Conservation (phyloP, 2,888 invertebrate genomes). For the Hetaerina titia region DNA sequence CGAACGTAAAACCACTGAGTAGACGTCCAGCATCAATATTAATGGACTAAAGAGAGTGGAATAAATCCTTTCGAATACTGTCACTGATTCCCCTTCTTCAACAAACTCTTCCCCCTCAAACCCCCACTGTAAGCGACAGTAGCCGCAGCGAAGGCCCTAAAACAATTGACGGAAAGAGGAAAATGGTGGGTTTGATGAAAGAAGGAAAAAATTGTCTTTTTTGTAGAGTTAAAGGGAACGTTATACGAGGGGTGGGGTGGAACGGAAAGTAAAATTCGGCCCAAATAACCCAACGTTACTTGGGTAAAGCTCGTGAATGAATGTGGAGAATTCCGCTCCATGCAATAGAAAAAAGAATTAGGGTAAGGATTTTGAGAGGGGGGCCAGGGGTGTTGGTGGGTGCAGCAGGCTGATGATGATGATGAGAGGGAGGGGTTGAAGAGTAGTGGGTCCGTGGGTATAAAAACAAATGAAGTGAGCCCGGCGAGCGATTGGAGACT, state of each 20-base stretch:
- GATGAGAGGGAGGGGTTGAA: neutral
- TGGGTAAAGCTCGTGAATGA: neutral
- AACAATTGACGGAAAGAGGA: neutral
- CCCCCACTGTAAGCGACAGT: neutral
- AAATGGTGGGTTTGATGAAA: neutral
- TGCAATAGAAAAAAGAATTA: neutral
- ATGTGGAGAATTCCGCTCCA: neutral
- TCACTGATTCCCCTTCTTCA: neutral
- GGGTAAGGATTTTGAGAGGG: neutral
- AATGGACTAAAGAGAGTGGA: neutral
- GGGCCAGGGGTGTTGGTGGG: neutral
- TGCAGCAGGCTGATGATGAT: neutral
- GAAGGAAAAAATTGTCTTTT: neutral
- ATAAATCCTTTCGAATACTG: neutral
- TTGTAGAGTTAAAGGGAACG: neutral
- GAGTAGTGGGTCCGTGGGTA: neutral
- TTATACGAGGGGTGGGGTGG: neutral
- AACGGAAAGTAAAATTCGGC: neutral
- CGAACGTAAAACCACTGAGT: neutral
- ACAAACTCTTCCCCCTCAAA: neutral
- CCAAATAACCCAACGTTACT: neutral
- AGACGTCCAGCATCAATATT: conserved; percentile 36
- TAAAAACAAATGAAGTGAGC: conserved; percentile 1
- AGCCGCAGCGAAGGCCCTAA: neutral
- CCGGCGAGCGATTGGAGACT: neutral